Evolutionary conservation across 2,113 vertebrate species (phyloP).

Genomic region (Heterotilapia buettikoferi): DNA sequence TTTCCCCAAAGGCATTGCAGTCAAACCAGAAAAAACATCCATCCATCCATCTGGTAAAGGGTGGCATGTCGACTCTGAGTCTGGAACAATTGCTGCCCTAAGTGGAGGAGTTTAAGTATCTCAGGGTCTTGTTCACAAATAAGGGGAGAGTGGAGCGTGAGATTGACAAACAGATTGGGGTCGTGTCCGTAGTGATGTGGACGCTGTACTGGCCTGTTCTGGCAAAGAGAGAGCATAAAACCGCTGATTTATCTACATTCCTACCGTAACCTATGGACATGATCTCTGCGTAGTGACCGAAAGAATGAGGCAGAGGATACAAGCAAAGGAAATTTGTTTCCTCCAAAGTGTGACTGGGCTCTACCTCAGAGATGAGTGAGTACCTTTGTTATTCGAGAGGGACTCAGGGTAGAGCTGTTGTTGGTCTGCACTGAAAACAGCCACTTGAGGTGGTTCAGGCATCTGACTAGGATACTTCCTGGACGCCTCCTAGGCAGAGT

Average conservation of each 20-base stretch:
- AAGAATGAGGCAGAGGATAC: not conserved
- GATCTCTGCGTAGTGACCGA: not conserved
- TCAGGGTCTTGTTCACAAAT: not conserved
- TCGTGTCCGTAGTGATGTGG: not conserved
- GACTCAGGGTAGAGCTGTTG: not conserved
- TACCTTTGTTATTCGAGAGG: not conserved
- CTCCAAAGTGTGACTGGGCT: not conserved
- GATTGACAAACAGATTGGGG: not conserved
- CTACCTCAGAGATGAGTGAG: not conserved
- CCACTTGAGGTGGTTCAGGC: not conserved
- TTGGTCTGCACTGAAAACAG: not conserved
- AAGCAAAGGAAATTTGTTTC: not conserved
- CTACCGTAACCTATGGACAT: rapidly evolving
- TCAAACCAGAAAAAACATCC: not conserved
- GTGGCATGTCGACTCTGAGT: not conserved
- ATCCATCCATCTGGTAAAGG: not conserved
- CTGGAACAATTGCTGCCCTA: not conserved
- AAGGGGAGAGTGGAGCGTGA: not conserved
- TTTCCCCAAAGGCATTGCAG: not conserved
- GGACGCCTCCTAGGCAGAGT: rapidly evolving
- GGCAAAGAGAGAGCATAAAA: not conserved
- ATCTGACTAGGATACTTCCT: not conserved
- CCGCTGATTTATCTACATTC: not conserved
- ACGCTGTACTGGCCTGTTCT: not conserved
- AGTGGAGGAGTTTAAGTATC: not conserved